phyloP scores from a whole-genome alignment of 2,888 invertebrate species.

The Lordiphosa andalusiaca region DNA sequence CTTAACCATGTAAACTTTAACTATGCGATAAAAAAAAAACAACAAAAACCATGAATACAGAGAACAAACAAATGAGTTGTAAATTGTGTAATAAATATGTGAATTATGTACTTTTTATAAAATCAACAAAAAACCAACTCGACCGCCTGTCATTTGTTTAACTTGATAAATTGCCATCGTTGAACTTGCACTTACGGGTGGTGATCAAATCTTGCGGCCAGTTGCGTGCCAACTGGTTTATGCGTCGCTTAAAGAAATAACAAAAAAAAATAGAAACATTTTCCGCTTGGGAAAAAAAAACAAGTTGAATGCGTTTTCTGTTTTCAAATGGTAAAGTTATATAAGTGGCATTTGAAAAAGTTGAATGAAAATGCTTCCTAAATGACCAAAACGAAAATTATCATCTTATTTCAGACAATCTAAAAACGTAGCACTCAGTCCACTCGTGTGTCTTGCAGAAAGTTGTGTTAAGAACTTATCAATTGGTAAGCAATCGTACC shows the following conservation, averaged over 20 bases:
- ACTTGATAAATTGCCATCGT: slow-evolving; percentile 42
- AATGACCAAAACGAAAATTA: slow-evolving; percentile 23
- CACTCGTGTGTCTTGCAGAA: no score
- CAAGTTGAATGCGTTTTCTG: slow-evolving; percentile 34
- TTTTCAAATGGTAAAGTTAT: slow-evolving; percentile 47
- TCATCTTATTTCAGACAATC: no score
- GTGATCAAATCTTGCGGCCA: background rate
- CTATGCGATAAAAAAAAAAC: slow-evolving; percentile 38
- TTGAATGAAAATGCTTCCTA: slow-evolving; percentile 49
- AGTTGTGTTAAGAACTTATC: no score
- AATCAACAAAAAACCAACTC: slow-evolving; percentile 45
- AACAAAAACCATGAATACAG: slow-evolving; percentile 44
- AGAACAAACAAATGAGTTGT: slow-evolving; percentile 54
- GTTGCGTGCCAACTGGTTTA: slow-evolving; percentile 55
- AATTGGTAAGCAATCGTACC: no score
- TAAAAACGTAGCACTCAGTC: no score
- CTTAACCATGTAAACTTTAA: slow-evolving; percentile 37
- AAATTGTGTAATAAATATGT: slow-evolving; percentile 66
- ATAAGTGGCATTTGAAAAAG: slow-evolving; percentile 37
- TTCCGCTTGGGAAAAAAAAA: slow-evolving; percentile 45
- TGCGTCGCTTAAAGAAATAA: slow-evolving; percentile 18
- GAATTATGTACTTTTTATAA: slow-evolving; percentile 74
- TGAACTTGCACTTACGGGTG: slow-evolving; percentile 52
- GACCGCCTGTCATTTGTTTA: slow-evolving; percentile 21
- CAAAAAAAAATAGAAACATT: slow-evolving; percentile 20